Base-by-base conservation (phyloP, 2,113 vertebrate species). In the Marcusenius ussheri region DNA sequence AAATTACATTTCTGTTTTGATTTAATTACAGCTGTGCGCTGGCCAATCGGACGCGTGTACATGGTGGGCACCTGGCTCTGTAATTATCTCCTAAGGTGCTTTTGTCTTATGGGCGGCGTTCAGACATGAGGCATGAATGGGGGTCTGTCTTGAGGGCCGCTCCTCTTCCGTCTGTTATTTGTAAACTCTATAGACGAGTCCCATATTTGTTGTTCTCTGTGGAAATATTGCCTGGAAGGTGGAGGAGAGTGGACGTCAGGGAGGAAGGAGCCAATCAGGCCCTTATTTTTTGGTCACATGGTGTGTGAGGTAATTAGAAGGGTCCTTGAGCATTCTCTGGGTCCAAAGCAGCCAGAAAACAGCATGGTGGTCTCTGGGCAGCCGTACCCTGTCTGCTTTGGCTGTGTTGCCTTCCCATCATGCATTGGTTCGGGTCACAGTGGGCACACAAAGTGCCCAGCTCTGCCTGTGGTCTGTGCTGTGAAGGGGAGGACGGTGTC, bases 11-110 rank as follows among this genome's bases (percentile, higher is more conserved):
- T 94, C 93, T 95, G 93, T 94, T 95, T 96, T 96, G 95, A 96
- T 96, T 96, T 96, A 96, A 96, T 96, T 96, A 96, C 95, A 95
- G 94, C 94, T 95, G 96, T 95, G 96, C 95, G 95, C n/a, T 11
- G 62, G n/a, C 95, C 96, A 95, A 95, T 94, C 95, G 95, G 94
- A 96, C 92, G 92, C 92, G 89, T 92, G 93, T 94, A 94, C 93
- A 94, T 87, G 93, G 92, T 91, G 94, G 94, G 93, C 93, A 93
- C 95, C 94, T 96, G 96, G 95, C 95, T 96, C 95, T 94, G 95
- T 95, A 96, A 96, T 96, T 96, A 96, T 96, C 95, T 96, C 95
- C 95, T 92, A 94, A 94, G 95, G 94, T 95, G 94, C 95, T 96
- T 56, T 96, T 96, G 95, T 96, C 95, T 96, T 96, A 95, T 95